These are phyloP conservation scores for Habropoda laboriosa DNA, from an alignment of 1,140 invertebrate genomes.

Conservation along the genomic window DNA sequence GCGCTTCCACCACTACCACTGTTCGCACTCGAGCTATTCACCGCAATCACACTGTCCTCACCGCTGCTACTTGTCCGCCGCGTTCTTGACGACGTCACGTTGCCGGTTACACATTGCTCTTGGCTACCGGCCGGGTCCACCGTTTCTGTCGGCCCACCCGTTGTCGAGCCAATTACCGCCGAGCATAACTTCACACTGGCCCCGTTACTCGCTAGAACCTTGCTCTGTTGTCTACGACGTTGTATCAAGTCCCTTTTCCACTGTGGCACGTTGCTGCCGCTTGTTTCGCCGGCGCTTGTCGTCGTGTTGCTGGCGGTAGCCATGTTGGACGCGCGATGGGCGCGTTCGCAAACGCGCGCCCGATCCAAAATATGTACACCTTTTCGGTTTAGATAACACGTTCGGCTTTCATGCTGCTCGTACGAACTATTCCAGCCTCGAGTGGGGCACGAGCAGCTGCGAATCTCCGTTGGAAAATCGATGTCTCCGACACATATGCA, in stretches of 20 bases:
- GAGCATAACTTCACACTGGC: slow-evolving; percentile 65
- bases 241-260: slow-evolving; percentile 90
- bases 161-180: slow-evolving; percentile 50
- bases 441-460: background rate
- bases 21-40: slow-evolving; percentile 1
- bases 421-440: slow-evolving; percentile 3
- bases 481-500: slow-evolving; percentile 36
- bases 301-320: slow-evolving; percentile 66
- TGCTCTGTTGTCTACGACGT: slow-evolving; percentile 82
- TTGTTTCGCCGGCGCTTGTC: slow-evolving; percentile 55
- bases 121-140: slow-evolving; percentile 19
- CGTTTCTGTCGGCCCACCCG: slow-evolving; percentile 43
- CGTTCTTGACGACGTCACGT: slow-evolving; percentile 7
- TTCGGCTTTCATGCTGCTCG: background rate
- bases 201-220: slow-evolving; percentile 72
- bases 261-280: slow-evolving; percentile 79
- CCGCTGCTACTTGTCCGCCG: background rate
- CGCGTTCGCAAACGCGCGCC: slow-evolving; percentile 43
- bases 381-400: background rate
- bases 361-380: background rate
- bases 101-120: slow-evolving; percentile 32
- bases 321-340: slow-evolving; percentile 69
- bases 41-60: slow-evolving; percentile 40
- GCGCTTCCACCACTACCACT: slow-evolving; percentile 37
- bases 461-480: slow-evolving; percentile 26